A percentile compares a stretch with the other conserved stretches of the same genome.
Evolutionary conservation across 2,797 vertebrate genomes (phyloP).

Genomic region (Molothrus ater): DNA sequence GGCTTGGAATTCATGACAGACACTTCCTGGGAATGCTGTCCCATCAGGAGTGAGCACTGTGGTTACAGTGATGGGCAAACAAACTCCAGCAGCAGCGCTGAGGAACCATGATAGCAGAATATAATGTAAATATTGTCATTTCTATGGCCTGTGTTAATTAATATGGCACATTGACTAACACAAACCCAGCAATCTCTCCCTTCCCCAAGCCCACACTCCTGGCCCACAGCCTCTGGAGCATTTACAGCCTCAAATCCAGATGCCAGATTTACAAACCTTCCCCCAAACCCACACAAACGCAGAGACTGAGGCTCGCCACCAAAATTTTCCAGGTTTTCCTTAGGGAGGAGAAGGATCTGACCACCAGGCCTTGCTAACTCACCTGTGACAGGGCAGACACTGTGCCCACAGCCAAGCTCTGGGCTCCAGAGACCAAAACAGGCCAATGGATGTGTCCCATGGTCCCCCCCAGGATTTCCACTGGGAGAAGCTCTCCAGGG

Average conservation of each 20-base stretch:
- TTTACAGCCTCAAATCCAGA: neutral
- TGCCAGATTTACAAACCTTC: neutral
- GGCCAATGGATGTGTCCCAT: neutral
- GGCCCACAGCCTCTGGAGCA: neutral
- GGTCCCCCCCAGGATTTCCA: neutral
- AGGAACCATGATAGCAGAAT: neutral
- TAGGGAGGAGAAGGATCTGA: neutral
- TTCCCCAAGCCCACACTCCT: neutral
- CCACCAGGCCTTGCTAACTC: neutral
- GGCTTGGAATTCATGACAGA: neutral
- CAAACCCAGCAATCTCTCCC: neutral
- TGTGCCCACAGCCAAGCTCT: neutral
- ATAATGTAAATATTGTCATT: neutral
- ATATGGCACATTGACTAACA: neutral
- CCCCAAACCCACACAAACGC: neutral
- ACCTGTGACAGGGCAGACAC: neutral
- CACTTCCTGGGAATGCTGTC: neutral
- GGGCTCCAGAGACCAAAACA: neutral
- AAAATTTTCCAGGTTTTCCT: neutral
- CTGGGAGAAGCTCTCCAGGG: neutral
- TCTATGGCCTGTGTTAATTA: neutral
- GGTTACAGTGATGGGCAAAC: neutral
- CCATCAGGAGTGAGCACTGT: neutral
- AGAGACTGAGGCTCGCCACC: neutral
- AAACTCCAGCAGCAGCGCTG: neutral